These are phyloP conservation scores for Patella vulgata DNA, from an alignment of 1,140 invertebrate genomes.

Conservation along the genomic window DNA sequence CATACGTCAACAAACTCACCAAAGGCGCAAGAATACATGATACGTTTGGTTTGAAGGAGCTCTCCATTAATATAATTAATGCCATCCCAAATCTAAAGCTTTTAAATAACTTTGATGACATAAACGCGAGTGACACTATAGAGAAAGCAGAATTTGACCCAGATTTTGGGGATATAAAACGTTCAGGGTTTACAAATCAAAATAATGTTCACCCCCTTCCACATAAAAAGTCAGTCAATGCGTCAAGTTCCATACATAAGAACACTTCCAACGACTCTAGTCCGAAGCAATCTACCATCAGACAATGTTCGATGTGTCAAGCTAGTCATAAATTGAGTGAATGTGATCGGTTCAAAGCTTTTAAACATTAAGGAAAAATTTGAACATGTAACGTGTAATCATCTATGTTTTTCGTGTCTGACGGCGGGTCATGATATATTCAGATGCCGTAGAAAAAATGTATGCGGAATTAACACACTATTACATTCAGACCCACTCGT, in stretches of 20 bases:
- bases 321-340: background rate
- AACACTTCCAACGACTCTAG: no score
- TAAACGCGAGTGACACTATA: background rate
- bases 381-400: background rate
- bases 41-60: background rate
- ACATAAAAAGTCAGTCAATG: no score
- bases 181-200: no score
- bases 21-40: slow-evolving; percentile 2
- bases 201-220: background rate
- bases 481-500: slow-evolving; percentile 10
- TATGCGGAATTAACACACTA: background rate
- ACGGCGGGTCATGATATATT: background rate
- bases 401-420: slow-evolving; percentile 3
- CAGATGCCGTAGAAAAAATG: background rate
- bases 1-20: slow-evolving; percentile 2
- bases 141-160: slow-evolving; percentile 9
- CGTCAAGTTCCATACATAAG: no score
- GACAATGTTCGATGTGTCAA: background rate
- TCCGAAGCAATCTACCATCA: no score
- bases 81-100: background rate
- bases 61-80: slow-evolving; percentile 4
- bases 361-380: background rate
- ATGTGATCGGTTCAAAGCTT: background rate
- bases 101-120: background rate
- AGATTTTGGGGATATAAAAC: slow-evolving; percentile 5